These are phyloP conservation scores for Xerus inauris DNA, from an alignment of 2,113 vertebrate species.

Conservation along the genomic window DNA sequence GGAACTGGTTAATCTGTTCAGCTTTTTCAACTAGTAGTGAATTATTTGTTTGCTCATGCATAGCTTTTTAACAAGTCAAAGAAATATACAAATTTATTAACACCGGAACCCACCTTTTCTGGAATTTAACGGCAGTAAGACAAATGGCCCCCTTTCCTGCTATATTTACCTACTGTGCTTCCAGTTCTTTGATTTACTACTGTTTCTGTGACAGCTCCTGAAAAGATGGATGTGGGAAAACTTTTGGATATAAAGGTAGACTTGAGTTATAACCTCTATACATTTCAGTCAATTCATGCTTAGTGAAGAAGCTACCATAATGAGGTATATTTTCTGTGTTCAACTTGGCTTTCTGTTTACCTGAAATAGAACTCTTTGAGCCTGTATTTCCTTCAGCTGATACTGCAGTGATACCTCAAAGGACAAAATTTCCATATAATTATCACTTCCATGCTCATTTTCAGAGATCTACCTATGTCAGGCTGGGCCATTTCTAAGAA, in stretches of 20 bases:
- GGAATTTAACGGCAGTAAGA: not conserved
- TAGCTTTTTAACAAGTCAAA: not conserved
- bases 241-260: not conserved
- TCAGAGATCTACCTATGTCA: not conserved
- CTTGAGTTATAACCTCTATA: not conserved
- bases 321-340: not conserved
- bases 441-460: not conserved
- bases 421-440: not conserved
- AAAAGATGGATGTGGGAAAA: not conserved
- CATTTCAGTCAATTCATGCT: not conserved
- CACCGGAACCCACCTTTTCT: not conserved
- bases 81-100: not conserved
- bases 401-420: not conserved
- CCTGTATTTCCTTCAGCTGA: not conserved
- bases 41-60: not conserved
- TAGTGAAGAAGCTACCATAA: not conserved
- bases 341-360: not conserved
- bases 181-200: not conserved
- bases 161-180: not conserved
- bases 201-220: not conserved
- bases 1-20: not conserved
- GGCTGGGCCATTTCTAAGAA: not conserved
- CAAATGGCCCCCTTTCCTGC: not conserved
- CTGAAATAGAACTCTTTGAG: not conserved
- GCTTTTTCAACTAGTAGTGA: not conserved